These are phyloP conservation scores for Gastrophryne carolinensis DNA, from an alignment of 2,797 vertebrate genomes.

Conservation along the genomic window DNA sequence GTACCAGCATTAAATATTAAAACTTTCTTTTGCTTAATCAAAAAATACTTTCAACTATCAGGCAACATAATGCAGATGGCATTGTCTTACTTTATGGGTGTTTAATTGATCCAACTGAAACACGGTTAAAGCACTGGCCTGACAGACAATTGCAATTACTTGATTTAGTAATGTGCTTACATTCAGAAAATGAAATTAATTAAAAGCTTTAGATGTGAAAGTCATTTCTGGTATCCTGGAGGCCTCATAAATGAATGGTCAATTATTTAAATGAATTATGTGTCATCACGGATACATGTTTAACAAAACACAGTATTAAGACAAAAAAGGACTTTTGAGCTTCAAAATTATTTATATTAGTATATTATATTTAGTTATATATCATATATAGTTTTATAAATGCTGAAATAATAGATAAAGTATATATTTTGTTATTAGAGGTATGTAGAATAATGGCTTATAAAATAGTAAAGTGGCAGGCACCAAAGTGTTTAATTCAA, in stretches of 20 bases:
- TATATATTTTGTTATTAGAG: too few relatives aligned
- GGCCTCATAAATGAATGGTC: conserved; percentile 45
- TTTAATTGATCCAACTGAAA: conserved; percentile 35
- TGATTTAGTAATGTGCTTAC: conserved; percentile 6
- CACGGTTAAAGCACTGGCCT: not conserved
- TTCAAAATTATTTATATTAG: too few relatives aligned
- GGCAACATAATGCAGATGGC: not conserved
- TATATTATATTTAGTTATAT: too few relatives aligned
- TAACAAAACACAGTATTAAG: conserved; percentile 20
- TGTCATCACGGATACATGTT: conserved; percentile 10
- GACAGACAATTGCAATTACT: not conserved
- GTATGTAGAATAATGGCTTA: too few relatives aligned
- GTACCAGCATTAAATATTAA: not conserved
- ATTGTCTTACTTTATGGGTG: not conserved
- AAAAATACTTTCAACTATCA: not conserved
- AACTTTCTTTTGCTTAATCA: not conserved
- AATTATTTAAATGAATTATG: conserved; percentile 46
- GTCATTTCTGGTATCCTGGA: conserved; percentile 24
- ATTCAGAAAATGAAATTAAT: conserved; percentile 12
- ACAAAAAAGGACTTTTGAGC: too few relatives aligned
- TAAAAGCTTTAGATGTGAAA: conserved; percentile 31
- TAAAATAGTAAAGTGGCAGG: too few relatives aligned
- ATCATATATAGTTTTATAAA: too few relatives aligned
- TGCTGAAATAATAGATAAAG: too few relatives aligned
- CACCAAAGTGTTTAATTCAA: too few relatives aligned